These are phyloP conservation scores for Clusia tigrina DNA, from an alignment of 2,888 invertebrate genomes.

Conservation along the genomic window DNA sequence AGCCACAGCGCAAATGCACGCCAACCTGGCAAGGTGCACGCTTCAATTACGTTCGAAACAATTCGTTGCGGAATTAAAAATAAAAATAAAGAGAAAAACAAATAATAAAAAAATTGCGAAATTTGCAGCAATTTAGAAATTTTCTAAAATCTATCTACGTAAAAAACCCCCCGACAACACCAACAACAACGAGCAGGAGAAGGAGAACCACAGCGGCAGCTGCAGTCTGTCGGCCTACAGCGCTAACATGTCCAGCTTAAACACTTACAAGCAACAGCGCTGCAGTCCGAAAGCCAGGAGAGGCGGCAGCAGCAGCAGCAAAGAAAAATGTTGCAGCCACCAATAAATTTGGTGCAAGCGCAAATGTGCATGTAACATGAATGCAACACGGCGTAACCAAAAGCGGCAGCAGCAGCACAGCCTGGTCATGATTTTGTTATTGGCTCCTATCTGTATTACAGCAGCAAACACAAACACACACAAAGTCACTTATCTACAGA, in stretches of 20 bases:
- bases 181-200: constrained; percentile 15
- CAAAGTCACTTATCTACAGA: no score
- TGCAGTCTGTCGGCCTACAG: constrained; percentile 8
- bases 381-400: neutral
- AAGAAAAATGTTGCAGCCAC: neutral
- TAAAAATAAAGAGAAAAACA: constrained; percentile 5
- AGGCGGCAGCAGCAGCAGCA: constrained; percentile 14
- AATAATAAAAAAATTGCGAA: constrained; percentile 42
- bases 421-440: neutral
- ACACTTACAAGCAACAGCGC: neutral
- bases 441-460: neutral
- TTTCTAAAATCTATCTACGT: neutral
- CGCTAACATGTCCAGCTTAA: neutral
- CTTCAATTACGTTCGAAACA: no score
- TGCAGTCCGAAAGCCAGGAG: constrained; percentile 1
- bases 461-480: no score
- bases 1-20: no score
- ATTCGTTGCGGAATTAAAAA: no score
- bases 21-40: no score
- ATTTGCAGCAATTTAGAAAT: constrained; percentile 28
- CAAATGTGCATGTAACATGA: neutral
- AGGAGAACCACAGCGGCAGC: neutral
- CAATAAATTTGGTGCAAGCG: neutral
- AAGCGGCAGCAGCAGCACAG: neutral
- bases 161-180: constrained; percentile 29